Evolutionary conservation across 1,140 invertebrate species (phyloP).

Genomic region (Arctopsyche grandis): DNA sequence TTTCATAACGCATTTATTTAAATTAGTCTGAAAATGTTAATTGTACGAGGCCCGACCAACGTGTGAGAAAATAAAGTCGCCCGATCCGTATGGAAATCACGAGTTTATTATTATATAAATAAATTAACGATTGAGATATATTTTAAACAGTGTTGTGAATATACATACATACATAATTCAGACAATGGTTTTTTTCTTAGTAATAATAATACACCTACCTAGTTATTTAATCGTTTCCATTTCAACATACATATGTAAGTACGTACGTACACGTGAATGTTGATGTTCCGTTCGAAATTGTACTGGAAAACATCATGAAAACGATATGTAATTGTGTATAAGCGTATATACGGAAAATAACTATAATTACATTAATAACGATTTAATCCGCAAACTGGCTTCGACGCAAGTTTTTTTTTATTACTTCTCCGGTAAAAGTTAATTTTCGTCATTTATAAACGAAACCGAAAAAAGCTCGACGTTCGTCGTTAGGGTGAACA

Average conservation of each 20-base stretch:
- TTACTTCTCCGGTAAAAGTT: constrained; percentile 17
- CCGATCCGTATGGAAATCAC: not conserved
- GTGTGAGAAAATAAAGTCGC: constrained; percentile 18
- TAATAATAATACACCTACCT: too few species aligned
- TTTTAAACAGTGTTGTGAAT: not conserved
- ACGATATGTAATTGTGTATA: constrained; percentile 27
- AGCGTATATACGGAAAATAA: constrained; percentile 12
- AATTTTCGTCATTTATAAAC: constrained; percentile 34
- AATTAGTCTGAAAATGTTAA: constrained; percentile 42
- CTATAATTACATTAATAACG: constrained; percentile 38
- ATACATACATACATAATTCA: not conserved
- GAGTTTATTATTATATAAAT: not conserved
- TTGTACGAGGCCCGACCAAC: not conserved
- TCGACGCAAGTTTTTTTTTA: constrained; percentile 32
- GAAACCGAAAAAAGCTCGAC: not conserved
- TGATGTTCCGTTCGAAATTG: constrained; percentile 2
- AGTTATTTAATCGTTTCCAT: too few species aligned
- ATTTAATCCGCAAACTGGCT: constrained; percentile 35
- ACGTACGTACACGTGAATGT: not conserved
- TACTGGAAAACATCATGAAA: not conserved
- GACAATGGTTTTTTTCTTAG: too few species aligned
- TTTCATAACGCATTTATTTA: constrained; percentile 39
- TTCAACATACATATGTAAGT: not conserved
- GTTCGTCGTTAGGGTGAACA: constrained; percentile 4
- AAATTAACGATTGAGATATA: not conserved